phyloP scores from a whole-genome alignment of 2,113 vertebrate species.

The Tragelaphus imberbis region DNA sequence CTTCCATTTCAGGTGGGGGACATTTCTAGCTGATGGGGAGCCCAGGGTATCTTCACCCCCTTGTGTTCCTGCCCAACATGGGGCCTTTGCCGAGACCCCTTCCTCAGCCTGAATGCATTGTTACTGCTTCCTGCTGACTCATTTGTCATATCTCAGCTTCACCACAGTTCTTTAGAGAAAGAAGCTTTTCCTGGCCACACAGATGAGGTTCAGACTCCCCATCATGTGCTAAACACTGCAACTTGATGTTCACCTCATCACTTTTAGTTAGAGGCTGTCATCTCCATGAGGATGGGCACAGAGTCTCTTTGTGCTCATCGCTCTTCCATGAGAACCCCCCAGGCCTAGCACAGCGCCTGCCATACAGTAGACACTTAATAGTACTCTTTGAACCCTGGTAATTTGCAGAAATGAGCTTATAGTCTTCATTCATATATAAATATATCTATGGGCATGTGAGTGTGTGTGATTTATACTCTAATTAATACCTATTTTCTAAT shows the following conservation, averaged over 20 bases:
- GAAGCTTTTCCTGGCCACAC: background rate
- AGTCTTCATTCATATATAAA: background rate
- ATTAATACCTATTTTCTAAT: too few species aligned
- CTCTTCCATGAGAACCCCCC: background rate
- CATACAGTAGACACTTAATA: background rate
- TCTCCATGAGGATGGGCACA: background rate
- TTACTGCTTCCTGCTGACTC: background rate
- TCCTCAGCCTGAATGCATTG: background rate
- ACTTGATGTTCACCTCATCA: background rate
- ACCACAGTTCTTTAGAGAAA: background rate
- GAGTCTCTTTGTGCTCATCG: background rate
- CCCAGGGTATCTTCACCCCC: background rate
- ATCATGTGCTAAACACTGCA: background rate
- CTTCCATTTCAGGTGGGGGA: background rate
- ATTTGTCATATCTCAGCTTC: background rate
- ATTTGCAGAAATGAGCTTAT: background rate
- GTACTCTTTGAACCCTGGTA: background rate
- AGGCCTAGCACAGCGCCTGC: background rate
- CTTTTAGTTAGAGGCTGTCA: background rate
- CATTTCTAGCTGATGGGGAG: background rate
- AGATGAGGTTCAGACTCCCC: background rate
- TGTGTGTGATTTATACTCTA: background rate
- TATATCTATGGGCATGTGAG: fast-evolving
- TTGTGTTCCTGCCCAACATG: background rate
- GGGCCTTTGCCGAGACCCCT: background rate